A percentile compares a stretch with the other conserved stretches of the same genome.
Evolutionary conservation across 2,797 vertebrate genomes (phyloP).

Genomic region (Microctenopoma lineatum): DNA sequence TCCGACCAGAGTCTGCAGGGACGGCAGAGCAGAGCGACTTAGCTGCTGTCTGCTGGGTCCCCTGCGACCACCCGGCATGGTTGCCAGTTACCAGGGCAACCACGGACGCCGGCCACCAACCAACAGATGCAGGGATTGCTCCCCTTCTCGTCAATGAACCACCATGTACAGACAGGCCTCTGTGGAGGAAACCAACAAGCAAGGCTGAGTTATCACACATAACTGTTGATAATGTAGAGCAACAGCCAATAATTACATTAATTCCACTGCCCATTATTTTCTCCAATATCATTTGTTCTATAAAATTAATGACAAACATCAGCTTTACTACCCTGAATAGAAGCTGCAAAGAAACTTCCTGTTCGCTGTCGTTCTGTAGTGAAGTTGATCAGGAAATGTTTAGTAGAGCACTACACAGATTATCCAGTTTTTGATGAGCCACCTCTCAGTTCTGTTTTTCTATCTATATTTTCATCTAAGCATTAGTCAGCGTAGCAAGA

Average conservation of each 20-base stretch:
- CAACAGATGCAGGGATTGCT: slow-evolving; percentile 71
- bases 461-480: background rate
- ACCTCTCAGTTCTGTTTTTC: background rate
- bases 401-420: background rate
- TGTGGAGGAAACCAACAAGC: slow-evolving; percentile 37
- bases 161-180: slow-evolving; percentile 76
- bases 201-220: background rate
- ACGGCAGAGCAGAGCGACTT: slow-evolving; percentile 97
- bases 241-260: too few relatives aligned
- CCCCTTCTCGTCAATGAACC: slow-evolving; percentile 78
- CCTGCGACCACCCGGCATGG: slow-evolving; percentile 99
- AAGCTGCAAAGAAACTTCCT: background rate
- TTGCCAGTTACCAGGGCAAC: slow-evolving; percentile 88
- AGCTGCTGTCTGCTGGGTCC: slow-evolving; percentile 99
- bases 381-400: background rate
- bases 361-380: background rate
- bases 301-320: too few relatives aligned
- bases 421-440: background rate
- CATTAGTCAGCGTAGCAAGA: background rate
- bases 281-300: too few relatives aligned
- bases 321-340: too few relatives aligned
- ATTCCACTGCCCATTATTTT: background rate
- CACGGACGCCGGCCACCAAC: slow-evolving; percentile 80
- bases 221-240: background rate
- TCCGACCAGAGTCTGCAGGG: slow-evolving; percentile 96